Base-by-base conservation (phyloP, 2,797 vertebrate genomes). In the Xiphorhynchus erythropygius region DNA sequence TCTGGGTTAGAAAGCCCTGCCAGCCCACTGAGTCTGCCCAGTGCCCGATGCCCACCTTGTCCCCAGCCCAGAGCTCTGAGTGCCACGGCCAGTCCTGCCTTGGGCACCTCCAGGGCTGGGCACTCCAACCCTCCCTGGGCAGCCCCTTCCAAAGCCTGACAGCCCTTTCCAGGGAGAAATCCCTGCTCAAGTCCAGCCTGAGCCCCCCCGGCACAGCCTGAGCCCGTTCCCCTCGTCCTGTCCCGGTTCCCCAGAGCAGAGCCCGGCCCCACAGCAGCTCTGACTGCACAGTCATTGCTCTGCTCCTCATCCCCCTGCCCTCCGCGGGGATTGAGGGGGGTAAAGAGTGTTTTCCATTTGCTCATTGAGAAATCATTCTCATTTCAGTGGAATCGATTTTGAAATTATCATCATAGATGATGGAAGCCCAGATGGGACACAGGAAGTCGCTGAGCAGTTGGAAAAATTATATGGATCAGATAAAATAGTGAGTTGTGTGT, bases 401-500 rank as follows among this genome's bases (percentile, higher is more conserved):
- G 99, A 99, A 97, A 98, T 99, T 52, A 98, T 99, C 90, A 97
- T 99, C 52, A 99, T 99, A 68, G 99, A 99, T 87, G 99, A 99
- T 92, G 99, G 99, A 88, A 99, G 99, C 95, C 99, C 99, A 2
- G 99, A 99, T 96, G 99, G 99, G 46, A 99, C 99, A 2, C 95
- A 98, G 89, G 98, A 99, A 53, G 93, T 99, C 70, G 99, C 98
- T 25, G 91, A 98, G 84, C 99, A 99, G 71, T 55, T 99, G 96
- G 98, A 99, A 97, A 98, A 98, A 65, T 99, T 99, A 25, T 99
- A 99, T 41, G 99, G 99, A 32, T 95, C 98, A 22, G 98, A 99
- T 90, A 99, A 97, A 97, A 99, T 99, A 90, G 99, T 99, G 96
- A 99, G 99, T 98, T 47, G 22, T 7, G 5, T 23, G 1, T 39